Evolutionary conservation across 2,797 vertebrate genomes (phyloP).

Genomic region (Chelmon rostratus): DNA sequence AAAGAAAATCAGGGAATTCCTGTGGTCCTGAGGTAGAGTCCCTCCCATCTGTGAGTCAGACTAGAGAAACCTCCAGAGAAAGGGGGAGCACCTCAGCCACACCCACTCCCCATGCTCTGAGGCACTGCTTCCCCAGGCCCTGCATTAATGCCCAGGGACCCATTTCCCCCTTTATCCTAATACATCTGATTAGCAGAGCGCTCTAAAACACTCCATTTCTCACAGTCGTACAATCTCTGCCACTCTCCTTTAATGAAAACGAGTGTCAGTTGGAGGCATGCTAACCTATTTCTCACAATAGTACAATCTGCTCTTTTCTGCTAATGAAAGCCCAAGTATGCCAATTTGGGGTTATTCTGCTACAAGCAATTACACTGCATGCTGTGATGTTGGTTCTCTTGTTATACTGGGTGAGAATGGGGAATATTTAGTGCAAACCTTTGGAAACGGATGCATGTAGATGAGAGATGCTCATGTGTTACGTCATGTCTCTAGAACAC

Average conservation of each 20-base stretch:
- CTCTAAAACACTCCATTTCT: conserved; percentile 50
- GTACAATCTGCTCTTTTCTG: conserved; percentile 54
- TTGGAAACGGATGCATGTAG: conserved; percentile 51
- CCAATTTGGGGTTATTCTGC: conserved; percentile 57
- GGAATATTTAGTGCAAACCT: conserved; percentile 36
- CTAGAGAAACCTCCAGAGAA: conserved; percentile 62
- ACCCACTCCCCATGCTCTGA: conserved; percentile 65
- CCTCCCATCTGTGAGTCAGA: conserved; percentile 68
- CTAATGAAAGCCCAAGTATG: conserved; percentile 53
- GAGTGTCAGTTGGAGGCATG: conserved; percentile 69
- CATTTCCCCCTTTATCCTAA: conserved; percentile 36
- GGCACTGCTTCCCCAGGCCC: conserved; percentile 39
- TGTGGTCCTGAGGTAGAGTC: conserved; percentile 39
- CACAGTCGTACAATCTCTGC: conserved; percentile 46
- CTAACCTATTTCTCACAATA: conserved; percentile 76
- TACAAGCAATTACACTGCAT: conserved; percentile 45
- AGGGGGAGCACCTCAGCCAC: conserved; percentile 72
- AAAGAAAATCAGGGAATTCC: conserved; percentile 68
- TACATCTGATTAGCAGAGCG: conserved; percentile 54
- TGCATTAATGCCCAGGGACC: conserved; percentile 54
- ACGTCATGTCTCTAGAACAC: conserved; percentile 80
- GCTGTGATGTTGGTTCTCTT: conserved; percentile 36
- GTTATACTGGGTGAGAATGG: conserved; percentile 12
- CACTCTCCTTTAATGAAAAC: conserved; percentile 62
- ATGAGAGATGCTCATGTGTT: conserved; percentile 66